A percentile compares a stretch with the other conserved stretches of the same genome.
phyloP scores from a whole-genome alignment of 2,797 vertebrate genomes.

The Pangasius mekongensis region DNA sequence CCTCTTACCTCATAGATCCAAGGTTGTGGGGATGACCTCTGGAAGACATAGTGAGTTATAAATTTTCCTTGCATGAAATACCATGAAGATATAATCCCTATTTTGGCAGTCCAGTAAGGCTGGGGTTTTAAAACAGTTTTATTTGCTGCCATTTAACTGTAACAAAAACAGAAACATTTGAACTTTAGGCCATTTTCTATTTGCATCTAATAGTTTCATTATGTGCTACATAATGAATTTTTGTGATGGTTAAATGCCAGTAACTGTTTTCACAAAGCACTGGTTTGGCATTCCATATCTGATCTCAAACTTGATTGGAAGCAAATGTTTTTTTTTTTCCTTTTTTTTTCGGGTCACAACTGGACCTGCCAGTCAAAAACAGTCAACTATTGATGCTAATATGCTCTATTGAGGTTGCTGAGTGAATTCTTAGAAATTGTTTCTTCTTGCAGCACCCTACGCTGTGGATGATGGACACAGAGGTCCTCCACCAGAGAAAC shows the following conservation, averaged over 20 bases:
- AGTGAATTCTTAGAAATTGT: not conserved
- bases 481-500: conserved; percentile 33
- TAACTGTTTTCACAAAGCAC: not conserved
- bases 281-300: not conserved
- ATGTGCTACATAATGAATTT: not conserved
- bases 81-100: not conserved
- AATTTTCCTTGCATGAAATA: conserved; percentile 24
- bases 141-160: not conserved
- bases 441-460: conserved; percentile 36
- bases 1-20: conserved; percentile 14
- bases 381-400: not conserved
- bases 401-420: not conserved
- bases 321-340: not conserved
- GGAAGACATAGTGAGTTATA: not conserved
- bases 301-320: not conserved
- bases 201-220: not conserved
- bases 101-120: not conserved
- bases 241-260: not conserved
- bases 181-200: not conserved
- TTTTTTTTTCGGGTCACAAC: not conserved
- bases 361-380: not conserved
- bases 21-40: conserved; percentile 22
- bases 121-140: not conserved
- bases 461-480: conserved; percentile 20
- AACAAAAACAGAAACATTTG: not conserved